Conservation (phyloP, 2,888 invertebrate genomes). For the Rotaria magnacalcarata region DNA sequence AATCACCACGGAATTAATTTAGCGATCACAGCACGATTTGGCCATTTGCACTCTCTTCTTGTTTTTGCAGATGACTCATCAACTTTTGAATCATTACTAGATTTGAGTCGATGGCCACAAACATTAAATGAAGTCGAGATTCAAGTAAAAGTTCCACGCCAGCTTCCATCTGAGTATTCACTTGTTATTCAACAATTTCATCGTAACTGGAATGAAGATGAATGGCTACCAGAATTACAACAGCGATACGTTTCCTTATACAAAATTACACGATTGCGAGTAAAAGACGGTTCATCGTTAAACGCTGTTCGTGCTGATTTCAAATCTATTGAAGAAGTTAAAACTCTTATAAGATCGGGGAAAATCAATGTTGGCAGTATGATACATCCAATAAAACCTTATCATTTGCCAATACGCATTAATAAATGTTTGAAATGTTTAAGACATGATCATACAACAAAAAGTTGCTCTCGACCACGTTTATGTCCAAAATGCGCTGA, state of each 20-base stretch:
- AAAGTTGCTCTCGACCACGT: neutral
- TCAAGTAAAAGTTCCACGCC: neutral
- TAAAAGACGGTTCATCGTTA: neutral
- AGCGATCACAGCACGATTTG: neutral
- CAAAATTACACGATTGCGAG: neutral
- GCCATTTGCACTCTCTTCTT: neutral
- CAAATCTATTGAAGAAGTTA: neutral
- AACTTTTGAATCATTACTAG: neutral
- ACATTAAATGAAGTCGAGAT: neutral
- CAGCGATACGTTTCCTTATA: neutral
- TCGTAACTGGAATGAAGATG: neutral
- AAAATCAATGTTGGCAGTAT: neutral
- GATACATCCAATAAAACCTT: neutral
- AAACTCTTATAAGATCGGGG: neutral
- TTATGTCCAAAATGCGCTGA: neutral
- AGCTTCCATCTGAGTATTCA: neutral
- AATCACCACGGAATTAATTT: neutral
- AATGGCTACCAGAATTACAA: neutral
- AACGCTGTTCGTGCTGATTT: neutral
- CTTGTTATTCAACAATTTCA: conserved; percentile 13
- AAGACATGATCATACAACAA: neutral
- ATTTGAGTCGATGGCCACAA: neutral
- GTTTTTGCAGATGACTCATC: neutral
- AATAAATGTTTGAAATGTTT: conserved; percentile 8
- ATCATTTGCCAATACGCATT: neutral